Evolutionary conservation across 2,797 vertebrate species (phyloP), one percentile per base, ranked within the genome.

Genomic region (Enteromius argenteus): DNA sequence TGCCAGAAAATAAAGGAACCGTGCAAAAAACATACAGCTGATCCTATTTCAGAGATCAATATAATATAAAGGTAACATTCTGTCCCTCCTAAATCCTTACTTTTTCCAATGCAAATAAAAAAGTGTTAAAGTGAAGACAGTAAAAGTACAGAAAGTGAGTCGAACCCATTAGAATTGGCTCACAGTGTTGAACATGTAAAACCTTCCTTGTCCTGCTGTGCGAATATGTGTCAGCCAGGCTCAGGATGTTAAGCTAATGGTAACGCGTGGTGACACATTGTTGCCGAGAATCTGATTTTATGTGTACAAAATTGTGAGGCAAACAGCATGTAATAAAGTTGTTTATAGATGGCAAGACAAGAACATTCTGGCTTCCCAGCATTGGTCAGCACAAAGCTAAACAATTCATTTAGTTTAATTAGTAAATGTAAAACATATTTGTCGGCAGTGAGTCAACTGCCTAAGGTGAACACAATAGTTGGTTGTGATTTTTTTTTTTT

Each of bases 351-450:
- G 49, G 69, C 64, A 79, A 60, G 67, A 64, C 46, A 71, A 80
- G 80, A 86, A 85, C 49, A 79, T 84, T 86, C 60, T 79, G 79
- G 75, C 56, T 85, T 81, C 85, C 85, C 73, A 76, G 81, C 56
- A 77, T 80, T 86, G 86, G 88, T 89, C 85, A 87, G 81, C 76
- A 81, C 69, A 87, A 86, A 83, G 84, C 81, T 78, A 89, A 89
- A 89, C 81, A 88, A 87, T 85, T 86, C 30, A 86, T 87, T 87
- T 85, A 58, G 79, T 80, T 83, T 89, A 84, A 88, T 89, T 88
- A 87, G 67, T 78, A 89, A 90, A 90, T 86, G 67, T 71, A 86
- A 90, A 90, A 89, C 88, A 89, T 88, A 87, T 90, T 89, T 79
- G 80, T 67, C 67, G 86, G 86, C 86, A 80, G 46, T 72, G 75